Evolutionary conservation across 2,113 vertebrate genomes (phyloP).

Genomic region (Trinectes maculatus): DNA sequence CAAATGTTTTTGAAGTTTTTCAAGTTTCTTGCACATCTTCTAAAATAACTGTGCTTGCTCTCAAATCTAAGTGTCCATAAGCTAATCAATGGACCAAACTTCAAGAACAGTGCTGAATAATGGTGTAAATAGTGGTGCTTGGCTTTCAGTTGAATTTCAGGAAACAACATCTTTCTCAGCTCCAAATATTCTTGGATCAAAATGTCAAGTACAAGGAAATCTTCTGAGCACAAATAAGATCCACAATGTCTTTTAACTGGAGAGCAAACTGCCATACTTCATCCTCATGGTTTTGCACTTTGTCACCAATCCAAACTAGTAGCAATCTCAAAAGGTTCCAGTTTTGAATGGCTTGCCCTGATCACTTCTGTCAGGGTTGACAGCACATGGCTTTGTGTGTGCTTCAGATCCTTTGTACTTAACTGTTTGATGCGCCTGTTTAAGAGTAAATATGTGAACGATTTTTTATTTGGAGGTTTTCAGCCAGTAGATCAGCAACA

Average conservation of each 20-base stretch:
- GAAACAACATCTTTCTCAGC: conserved; percentile 5
- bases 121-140: conserved; percentile 15
- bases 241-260: conserved; percentile 22
- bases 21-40: background rate
- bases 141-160: conserved; percentile 4
- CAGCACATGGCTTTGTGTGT: conserved; percentile 19
- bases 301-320: conserved; percentile 31
- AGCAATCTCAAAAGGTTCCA: conserved; percentile 39
- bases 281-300: conserved; percentile 23
- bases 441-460: conserved; percentile 23
- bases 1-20: conserved; percentile 5
- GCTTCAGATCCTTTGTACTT: conserved; percentile 31
- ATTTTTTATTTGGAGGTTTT: background rate
- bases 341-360: conserved; percentile 32
- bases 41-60: background rate
- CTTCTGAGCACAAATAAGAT: conserved; percentile 25
- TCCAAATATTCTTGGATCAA: conserved; percentile 24
- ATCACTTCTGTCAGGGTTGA: conserved; percentile 15
- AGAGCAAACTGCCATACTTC: conserved; percentile 29
- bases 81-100: background rate
- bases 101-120: conserved; percentile 2
- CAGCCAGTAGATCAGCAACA: background rate
- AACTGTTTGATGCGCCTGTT: conserved; percentile 27
- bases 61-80: conserved; percentile 3
- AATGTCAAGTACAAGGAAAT: conserved; percentile 23